These are phyloP conservation scores for Oscheius onirici DNA, from an alignment of 2,888 invertebrate genomes.

Conservation along the genomic window DNA sequence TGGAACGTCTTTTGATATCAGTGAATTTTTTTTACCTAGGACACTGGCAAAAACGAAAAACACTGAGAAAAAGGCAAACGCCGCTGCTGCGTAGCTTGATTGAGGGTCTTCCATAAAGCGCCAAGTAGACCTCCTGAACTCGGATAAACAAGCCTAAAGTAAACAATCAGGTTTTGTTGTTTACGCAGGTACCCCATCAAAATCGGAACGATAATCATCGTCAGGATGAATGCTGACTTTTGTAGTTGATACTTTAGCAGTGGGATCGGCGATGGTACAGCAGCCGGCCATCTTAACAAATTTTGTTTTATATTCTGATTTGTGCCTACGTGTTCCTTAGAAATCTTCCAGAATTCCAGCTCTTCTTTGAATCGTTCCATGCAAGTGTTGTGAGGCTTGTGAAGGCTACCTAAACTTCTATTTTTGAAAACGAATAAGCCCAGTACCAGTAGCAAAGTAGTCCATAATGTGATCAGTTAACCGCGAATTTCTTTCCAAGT, in stretches of 20 bases:
- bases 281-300: conserved; percentile 65
- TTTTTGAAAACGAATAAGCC: not conserved
- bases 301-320: no score
- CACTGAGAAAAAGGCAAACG: conserved; percentile 66
- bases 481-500: conserved; percentile 65
- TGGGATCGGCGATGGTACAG: conserved; percentile 47
- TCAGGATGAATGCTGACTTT: conserved; percentile 38
- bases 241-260: conserved; percentile 36
- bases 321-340: conserved; percentile 51
- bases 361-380: conserved; percentile 68
- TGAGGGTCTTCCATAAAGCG: conserved; percentile 67
- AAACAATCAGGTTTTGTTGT: not conserved
- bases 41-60: conserved; percentile 70
- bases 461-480: conserved; percentile 68
- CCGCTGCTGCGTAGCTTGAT: conserved; percentile 60
- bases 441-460: conserved; percentile 64
- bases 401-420: conserved; percentile 43
- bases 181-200: conserved; percentile 55
- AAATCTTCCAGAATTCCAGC: conserved; percentile 65
- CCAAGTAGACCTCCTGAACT: conserved; percentile 60
- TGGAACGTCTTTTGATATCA: conserved; percentile 25
- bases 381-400: conserved; percentile 61
- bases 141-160: conserved; percentile 42
- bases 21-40: conserved; percentile 41
- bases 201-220: conserved; percentile 59